phyloP scores from a whole-genome alignment of 2,113 vertebrate genomes.

The Oxygymnocypris stewartii region DNA sequence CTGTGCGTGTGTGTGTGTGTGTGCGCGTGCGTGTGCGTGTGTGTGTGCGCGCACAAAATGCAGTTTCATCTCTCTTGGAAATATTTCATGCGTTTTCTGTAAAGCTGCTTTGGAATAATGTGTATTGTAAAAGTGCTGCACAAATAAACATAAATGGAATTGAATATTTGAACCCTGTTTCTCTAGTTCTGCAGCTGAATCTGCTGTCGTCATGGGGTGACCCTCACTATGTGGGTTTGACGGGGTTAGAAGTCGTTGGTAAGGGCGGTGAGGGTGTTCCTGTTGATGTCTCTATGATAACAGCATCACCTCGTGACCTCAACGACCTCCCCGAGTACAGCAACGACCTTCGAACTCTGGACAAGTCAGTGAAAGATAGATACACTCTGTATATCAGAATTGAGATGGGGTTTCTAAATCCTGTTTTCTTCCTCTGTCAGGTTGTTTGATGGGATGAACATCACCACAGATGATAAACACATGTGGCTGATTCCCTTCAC shows the following conservation, averaged over 20 bases:
- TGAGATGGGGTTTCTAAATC: neutral
- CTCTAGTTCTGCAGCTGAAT: conserved; percentile 84
- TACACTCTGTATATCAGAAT: neutral
- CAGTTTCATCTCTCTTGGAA: neutral
- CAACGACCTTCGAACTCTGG: conserved; percentile 83
- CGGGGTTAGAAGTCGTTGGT: conserved; percentile 90
- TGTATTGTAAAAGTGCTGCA: neutral
- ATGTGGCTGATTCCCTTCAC: conserved; percentile 98
- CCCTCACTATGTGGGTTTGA: conserved; percentile 87
- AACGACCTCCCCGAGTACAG: conserved; percentile 85
- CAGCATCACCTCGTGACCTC: conserved; percentile 84
- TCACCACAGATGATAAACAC: conserved; percentile 88
- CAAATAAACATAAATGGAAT: neutral
- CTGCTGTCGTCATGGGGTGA: conserved; percentile 91
- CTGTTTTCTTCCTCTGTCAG: conserved; percentile 66
- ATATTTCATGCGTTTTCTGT: neutral
- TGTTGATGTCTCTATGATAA: conserved; percentile 78
- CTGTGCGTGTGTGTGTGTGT: too few species aligned
- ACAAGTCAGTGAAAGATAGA: conserved; percentile 84
- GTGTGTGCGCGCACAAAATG: too few species aligned
- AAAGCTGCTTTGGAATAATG: neutral
- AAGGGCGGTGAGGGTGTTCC: conserved; percentile 83
- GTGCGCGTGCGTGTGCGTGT: too few species aligned
- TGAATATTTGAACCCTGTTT: neutral
- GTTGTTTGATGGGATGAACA: conserved; percentile 89